Evolutionary conservation across 1,140 invertebrate genomes (phyloP).

Genomic region (Globodera rostochiensis): DNA sequence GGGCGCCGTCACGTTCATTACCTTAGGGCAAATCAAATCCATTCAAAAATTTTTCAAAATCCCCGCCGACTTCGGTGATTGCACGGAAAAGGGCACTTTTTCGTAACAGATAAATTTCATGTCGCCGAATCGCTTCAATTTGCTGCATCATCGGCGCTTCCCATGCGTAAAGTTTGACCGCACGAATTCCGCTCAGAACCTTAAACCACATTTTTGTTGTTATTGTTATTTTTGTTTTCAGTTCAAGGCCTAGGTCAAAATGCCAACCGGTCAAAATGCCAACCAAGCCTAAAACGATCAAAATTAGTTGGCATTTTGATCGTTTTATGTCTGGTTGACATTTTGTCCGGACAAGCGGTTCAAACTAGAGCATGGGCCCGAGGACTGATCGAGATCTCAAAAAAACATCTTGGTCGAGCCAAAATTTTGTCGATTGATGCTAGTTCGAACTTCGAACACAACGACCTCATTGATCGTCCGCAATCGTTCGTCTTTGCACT

Average conservation of each 20-base stretch:
- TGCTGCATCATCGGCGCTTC: conserved; percentile 52
- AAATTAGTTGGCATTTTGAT: no score
- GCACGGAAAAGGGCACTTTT: conserved; percentile 34
- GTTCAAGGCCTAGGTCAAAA: no score
- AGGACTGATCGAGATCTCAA: no score
- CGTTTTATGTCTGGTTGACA: no score
- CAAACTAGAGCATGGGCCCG: no score
- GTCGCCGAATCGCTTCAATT: conserved; percentile 53
- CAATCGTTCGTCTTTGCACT: conserved; percentile 56
- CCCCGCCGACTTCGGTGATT: conserved; percentile 8
- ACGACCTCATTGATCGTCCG: conserved; percentile 53
- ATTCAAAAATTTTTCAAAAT: not conserved
- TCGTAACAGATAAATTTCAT: conserved; percentile 50
- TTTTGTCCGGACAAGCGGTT: no score
- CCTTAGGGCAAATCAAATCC: conserved; percentile 59
- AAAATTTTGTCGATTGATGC: no score
- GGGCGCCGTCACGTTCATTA: conserved; percentile 30
- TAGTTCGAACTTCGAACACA: no score
- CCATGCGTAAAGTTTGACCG: conserved; percentile 64
- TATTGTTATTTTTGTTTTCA: no score
- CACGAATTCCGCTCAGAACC: conserved; percentile 65
- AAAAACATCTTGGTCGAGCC: no score
- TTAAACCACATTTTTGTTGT: conserved; percentile 25
- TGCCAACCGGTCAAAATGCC: no score
- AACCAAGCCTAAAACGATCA: no score